Conservation (phyloP, 1,140 invertebrate genomes). For the Drosophila asahinai region DNA sequence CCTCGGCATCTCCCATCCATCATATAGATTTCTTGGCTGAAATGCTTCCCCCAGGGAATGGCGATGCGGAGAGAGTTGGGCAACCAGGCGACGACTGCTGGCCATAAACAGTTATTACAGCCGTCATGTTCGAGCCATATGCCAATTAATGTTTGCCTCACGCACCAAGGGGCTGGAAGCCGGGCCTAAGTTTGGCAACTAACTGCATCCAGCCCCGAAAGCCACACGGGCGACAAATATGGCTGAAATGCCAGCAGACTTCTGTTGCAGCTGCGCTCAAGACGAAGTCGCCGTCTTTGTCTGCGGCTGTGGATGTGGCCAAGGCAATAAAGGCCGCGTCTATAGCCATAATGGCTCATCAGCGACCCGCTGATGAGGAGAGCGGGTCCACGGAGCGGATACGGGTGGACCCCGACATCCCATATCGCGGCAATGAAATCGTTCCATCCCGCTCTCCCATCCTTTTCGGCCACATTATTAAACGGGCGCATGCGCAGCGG, state of each 20-base stretch:
- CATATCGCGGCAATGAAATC: slow-evolving; percentile 67
- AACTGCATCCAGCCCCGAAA: slow-evolving; percentile 49
- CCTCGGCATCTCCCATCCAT: slow-evolving; percentile 2
- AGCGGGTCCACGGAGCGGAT: slow-evolving; percentile 30
- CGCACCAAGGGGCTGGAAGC: slow-evolving; percentile 46
- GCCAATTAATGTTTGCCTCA: slow-evolving; percentile 65
- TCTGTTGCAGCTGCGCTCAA: slow-evolving; percentile 14
- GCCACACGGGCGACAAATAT: slow-evolving; percentile 77
- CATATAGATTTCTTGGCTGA: slow-evolving; percentile 1
- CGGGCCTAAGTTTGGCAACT: slow-evolving; percentile 49
- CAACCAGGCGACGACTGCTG: slow-evolving; percentile 16
- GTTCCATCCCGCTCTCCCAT: slow-evolving; percentile 1
- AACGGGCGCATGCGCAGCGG: slow-evolving; percentile 47
- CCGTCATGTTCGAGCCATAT: slow-evolving; percentile 22
- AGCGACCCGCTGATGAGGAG: slow-evolving; percentile 58
- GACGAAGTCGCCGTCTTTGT: not conserved
- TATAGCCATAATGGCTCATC: slow-evolving; percentile 68
- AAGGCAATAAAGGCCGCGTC: slow-evolving; percentile 61
- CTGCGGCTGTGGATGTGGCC: slow-evolving; percentile 13
- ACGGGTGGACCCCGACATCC: slow-evolving; percentile 22
- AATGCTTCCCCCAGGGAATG: slow-evolving; percentile 2
- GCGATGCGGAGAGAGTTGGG: not conserved
- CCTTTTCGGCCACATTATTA: slow-evolving; percentile 27
- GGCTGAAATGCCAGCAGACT: slow-evolving; percentile 63
- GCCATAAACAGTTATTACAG: slow-evolving; percentile 66